Percentiles rank a stretch among this genome's conserved stretches.
Evolutionary conservation across 1,140 invertebrate genomes (phyloP).

Genomic region (Rhopalosiphum maidis): DNA sequence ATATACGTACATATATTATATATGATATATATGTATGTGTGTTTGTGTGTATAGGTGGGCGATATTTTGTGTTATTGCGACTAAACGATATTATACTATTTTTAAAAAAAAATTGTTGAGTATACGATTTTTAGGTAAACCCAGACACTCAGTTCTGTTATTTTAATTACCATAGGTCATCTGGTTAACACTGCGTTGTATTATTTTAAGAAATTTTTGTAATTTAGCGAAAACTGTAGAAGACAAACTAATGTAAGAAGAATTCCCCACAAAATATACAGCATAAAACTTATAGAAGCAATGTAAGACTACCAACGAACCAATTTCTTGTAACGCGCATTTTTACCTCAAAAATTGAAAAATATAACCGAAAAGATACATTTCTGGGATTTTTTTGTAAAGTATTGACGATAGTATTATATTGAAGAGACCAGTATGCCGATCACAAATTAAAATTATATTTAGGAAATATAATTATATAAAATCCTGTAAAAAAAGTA

Average conservation of each 20-base stretch:
- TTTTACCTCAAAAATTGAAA: not conserved
- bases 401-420: not conserved
- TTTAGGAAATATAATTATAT: too few species aligned
- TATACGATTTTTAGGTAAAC: not conserved
- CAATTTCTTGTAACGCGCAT: not conserved
- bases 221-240: too few species aligned
- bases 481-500: too few species aligned
- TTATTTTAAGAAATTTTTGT: too few species aligned
- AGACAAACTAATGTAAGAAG: not conserved
- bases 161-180: not conserved
- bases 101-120: too few species aligned
- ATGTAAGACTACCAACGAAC: not conserved
- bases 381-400: not conserved
- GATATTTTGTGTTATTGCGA: not conserved
- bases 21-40: not conserved
- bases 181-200: too few species aligned
- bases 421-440: too few species aligned
- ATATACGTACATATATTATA: not conserved
- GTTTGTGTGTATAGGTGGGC: not conserved
- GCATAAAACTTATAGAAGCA: not conserved
- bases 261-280: not conserved
- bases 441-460: too few species aligned
- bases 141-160: not conserved
- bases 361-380: not conserved
- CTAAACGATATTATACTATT: not conserved